A percentile compares a stretch with the other conserved stretches of the same genome.
phyloP scores from a whole-genome alignment of 35 echinoderm and acorn worm genomes.

The Hemicentrotus pulcherrimus region DNA sequence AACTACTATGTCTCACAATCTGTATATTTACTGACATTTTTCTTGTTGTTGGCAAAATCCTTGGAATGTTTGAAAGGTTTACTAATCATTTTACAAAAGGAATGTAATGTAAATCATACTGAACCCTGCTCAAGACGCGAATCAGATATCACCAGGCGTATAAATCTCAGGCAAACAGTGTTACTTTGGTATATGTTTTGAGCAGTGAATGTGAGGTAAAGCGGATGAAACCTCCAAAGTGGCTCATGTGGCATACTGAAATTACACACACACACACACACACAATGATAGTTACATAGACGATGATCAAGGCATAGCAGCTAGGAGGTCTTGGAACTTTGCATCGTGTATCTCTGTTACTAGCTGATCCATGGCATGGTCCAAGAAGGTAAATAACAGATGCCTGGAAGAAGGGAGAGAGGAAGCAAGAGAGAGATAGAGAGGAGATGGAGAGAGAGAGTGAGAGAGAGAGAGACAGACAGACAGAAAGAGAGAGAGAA shows the following conservation, averaged over 20 bases:
- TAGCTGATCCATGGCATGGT: constrained; percentile 46
- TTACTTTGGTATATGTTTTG: background rate
- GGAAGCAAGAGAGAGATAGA: background rate
- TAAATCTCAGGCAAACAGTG: background rate
- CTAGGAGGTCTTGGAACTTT: constrained; percentile 13
- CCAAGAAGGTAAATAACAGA: constrained; percentile 11
- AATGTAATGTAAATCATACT: too few species aligned
- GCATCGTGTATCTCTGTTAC: constrained; percentile 33
- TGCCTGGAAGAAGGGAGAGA: background rate
- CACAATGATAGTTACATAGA: too few species aligned
- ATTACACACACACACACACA: too few species aligned
- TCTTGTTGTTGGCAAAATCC: too few species aligned
- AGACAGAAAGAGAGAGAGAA: background rate
- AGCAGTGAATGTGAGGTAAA: too few species aligned
- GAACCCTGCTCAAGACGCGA: too few species aligned
- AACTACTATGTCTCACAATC: too few species aligned
- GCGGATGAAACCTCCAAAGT: too few species aligned
- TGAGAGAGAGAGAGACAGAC: background rate
- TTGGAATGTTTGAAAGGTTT: too few species aligned
- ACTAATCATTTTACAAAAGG: too few species aligned
- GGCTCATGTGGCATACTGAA: too few species aligned
- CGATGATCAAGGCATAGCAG: constrained; percentile 23
- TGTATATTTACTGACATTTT: too few species aligned
- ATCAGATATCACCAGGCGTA: background rate
- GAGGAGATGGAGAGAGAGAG: background rate